Conservation (phyloP, 2,113 vertebrate species). For the Panthera leo region DNA sequence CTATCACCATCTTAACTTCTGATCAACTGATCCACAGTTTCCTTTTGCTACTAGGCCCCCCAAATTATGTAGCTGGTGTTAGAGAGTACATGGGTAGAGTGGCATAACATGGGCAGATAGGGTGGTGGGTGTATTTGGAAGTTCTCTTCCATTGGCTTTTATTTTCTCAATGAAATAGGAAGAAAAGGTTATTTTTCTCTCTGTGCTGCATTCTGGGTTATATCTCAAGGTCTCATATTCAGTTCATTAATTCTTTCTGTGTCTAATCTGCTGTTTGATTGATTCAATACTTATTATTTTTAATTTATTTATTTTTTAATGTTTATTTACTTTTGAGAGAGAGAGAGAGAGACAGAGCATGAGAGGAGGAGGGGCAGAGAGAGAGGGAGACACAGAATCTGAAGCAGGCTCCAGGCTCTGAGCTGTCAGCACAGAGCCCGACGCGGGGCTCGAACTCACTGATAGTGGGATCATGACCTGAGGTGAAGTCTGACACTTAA, state of each 20-base stretch:
- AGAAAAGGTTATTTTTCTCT: not conserved
- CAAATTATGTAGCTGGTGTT: not conserved
- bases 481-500: too few species aligned
- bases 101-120: not conserved
- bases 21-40: not conserved
- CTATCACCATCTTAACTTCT: not conserved
- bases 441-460: accelerated
- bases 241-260: not conserved
- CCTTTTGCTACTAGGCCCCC: not conserved
- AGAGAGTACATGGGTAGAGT: not conserved
- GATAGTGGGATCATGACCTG: too few species aligned
- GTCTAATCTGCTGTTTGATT: not conserved
- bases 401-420: too few species aligned
- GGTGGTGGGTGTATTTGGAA: not conserved
- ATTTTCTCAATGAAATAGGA: not conserved
- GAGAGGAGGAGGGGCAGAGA: too few species aligned
- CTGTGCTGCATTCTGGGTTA: not conserved
- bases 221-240: not conserved
- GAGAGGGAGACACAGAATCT: too few species aligned
- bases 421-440: too few species aligned
- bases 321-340: too few species aligned
- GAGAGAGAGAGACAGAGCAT: too few species aligned
- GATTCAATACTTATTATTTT: not conserved
- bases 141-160: not conserved
- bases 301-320: too few species aligned